Conservation (phyloP, 2,797 vertebrate species). For the Calcarius lapponicus region DNA sequence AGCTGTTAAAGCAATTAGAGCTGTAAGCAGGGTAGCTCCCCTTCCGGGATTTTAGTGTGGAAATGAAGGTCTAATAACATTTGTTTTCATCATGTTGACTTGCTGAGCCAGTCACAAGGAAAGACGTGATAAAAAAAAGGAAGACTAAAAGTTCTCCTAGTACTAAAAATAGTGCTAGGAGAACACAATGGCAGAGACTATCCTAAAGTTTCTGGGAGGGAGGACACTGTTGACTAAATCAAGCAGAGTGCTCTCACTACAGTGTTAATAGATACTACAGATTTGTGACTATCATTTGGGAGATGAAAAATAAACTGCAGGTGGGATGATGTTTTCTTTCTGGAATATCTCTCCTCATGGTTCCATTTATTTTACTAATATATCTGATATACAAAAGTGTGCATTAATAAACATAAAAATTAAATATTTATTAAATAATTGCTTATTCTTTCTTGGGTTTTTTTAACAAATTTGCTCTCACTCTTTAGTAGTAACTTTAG, state of each 20-base stretch:
- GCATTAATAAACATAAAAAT: not conserved
- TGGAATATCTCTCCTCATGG: not conserved
- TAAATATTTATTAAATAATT: not conserved
- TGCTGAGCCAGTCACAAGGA: not conserved
- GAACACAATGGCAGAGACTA: not conserved
- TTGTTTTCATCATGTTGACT: slow-evolving; percentile 15
- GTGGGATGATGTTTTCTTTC: not conserved
- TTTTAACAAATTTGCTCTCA: not conserved
- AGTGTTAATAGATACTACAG: not conserved
- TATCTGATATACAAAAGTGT: not conserved
- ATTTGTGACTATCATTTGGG: not conserved
- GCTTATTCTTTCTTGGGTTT: not conserved
- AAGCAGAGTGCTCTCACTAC: not conserved
- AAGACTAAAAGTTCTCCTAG: not conserved
- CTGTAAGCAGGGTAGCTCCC: not conserved
- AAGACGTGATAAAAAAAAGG: rapidly evolving
- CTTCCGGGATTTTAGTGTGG: not conserved
- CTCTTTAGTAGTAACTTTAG: not conserved
- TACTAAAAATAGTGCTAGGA: not conserved
- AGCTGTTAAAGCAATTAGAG: slow-evolving; percentile 29
- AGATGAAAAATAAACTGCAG: not conserved
- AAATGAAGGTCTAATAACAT: slow-evolving; percentile 15
- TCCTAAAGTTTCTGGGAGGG: not conserved
- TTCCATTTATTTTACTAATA: not conserved
- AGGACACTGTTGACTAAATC: not conserved